Evolutionary conservation across 1,140 invertebrate species (phyloP).

Genomic region (Cardiocondyla obscurior): DNA sequence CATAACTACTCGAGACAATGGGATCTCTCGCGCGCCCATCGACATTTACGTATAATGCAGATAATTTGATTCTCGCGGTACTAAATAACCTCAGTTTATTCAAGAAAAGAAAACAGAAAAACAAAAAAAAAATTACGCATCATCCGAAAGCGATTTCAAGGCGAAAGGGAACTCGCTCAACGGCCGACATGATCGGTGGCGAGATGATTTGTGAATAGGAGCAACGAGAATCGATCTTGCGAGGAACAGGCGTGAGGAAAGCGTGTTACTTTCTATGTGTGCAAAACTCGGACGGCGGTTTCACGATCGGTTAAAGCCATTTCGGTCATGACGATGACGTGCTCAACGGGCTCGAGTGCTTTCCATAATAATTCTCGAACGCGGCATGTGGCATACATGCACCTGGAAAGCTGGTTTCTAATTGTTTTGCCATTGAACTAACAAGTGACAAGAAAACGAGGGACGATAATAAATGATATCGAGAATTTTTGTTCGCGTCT

Average conservation of each 20-base stretch:
- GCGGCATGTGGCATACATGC: conserved; percentile 27
- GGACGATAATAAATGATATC: background rate
- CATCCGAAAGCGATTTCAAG: conserved; percentile 12
- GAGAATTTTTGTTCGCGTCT: background rate
- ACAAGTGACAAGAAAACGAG: conserved; percentile 22
- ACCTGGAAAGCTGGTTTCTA: conserved; percentile 49
- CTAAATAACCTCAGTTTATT: no score
- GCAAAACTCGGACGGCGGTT: conserved; percentile 70
- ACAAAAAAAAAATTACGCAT: background rate
- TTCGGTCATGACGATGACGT: conserved; percentile 68
- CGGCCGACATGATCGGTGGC: background rate
- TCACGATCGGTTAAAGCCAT: conserved; percentile 63
- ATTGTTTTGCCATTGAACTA: conserved; percentile 12
- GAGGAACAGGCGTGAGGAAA: conserved; percentile 68
- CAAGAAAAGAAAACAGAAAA: no score
- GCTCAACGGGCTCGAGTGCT: conserved; percentile 63
- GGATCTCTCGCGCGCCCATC: no score
- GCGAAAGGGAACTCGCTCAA: conserved; percentile 19
- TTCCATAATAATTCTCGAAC: conserved; percentile 61
- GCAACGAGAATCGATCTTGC: conserved; percentile 58
- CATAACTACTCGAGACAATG: no score
- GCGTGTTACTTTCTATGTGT: conserved; percentile 77
- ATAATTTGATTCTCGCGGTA: no score
- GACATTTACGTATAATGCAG: no score
- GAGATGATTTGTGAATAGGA: conserved; percentile 18